Evolutionary conservation across 2,113 vertebrate genomes (phyloP).

Genomic region (Octodon degus): DNA sequence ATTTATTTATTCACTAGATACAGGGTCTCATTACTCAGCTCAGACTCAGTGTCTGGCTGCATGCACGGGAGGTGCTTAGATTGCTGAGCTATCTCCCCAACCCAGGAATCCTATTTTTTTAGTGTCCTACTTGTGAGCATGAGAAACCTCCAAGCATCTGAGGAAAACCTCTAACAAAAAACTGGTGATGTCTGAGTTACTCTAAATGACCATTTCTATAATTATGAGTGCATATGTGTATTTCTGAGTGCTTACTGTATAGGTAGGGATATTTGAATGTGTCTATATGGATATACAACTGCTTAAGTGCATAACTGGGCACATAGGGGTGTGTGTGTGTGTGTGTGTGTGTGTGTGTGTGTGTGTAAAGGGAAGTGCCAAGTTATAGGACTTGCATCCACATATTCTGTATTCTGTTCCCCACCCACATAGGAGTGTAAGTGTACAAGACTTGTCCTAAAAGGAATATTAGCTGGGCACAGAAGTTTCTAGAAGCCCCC

Average conservation of each 20-base stretch:
- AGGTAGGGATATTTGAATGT: background rate
- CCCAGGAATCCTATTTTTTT: background rate
- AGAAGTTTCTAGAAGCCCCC: background rate
- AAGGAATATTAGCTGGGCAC: constrained; percentile 22
- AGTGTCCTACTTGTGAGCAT: background rate
- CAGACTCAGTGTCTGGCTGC: too few species aligned
- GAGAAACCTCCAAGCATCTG: constrained; percentile 5
- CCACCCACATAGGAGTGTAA: background rate
- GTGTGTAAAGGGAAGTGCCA: background rate
- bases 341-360: background rate
- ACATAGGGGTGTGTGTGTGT: background rate
- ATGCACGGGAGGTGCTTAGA: too few species aligned
- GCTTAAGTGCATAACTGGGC: background rate
- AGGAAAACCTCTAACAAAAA: constrained; percentile 59
- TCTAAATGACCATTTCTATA: constrained; percentile 1
- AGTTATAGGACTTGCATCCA: background rate
- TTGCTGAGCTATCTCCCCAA: too few species aligned
- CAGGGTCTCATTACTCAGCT: too few species aligned
- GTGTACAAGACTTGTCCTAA: background rate
- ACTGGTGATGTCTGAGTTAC: background rate
- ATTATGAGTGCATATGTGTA: background rate
- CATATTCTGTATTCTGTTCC: background rate
- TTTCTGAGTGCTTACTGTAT: background rate
- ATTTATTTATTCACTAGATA: too few species aligned
- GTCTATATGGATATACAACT: background rate